Base-by-base conservation (phyloP, 2,797 vertebrate genomes). In the Oophaga sylvatica region DNA sequence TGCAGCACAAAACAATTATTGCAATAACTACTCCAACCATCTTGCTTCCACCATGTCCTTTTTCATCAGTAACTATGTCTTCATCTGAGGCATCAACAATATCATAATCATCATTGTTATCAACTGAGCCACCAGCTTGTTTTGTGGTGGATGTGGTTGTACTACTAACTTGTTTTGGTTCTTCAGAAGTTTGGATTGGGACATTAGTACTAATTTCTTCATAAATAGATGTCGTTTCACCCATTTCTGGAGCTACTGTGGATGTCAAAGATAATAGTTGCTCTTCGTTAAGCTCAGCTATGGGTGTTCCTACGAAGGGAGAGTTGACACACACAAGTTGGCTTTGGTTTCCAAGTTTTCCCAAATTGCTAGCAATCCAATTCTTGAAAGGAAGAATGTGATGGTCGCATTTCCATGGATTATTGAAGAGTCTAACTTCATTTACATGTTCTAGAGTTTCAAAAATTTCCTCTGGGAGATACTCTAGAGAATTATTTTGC, bases 391-490 rank as follows among this genome's bases (percentile, higher is more conserved):
- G 95, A 83, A 96, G 88, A 87, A 99, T 97, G 65, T 92, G 92
- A 8, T 89, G 45, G 80, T 99, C 96, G n/a, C 98, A 99, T 80
- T 89, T 94, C 98, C 97, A 99, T n/a, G 96, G 97, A 84, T 99
- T 99, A 90, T 96, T 93, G 41, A 95, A 93, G 80, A 99, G 92
- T 67, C 94, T 92, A 48, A 98, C 92, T 84, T 96, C 95, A 0
- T 91, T 80, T 80, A 95, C 92, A 11, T 85, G 67, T 0, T 91
- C 90, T 84, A 99, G 90, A 0, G 93, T 92, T 0, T 95, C 91
- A 17, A 99, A 96, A 92, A 95, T 93, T 11, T 95, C 92, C 0
- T 93, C 76, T 0, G 96, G 95, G 67, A 99, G 93, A 92, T 93
- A 95, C 88, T 94, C 89, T 76, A 99, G 85, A 75, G 96, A 94